A percentile compares a stretch with the other conserved stretches of the same genome.
phyloP scores from a whole-genome alignment of 2,797 vertebrate species.

The Hippocampus kuda region DNA sequence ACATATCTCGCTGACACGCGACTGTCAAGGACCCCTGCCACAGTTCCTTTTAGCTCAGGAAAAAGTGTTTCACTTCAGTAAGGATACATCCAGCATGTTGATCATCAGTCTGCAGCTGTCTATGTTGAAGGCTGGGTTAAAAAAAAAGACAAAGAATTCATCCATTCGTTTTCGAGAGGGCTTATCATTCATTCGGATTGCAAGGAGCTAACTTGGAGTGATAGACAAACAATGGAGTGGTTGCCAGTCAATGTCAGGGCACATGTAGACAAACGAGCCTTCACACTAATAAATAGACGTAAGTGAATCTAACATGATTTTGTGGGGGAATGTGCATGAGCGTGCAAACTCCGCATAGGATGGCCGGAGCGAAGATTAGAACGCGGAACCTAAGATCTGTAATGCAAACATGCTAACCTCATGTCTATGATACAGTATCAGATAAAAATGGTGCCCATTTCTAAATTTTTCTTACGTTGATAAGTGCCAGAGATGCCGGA shows the following conservation, averaged over 20 bases:
- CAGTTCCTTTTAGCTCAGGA: background rate
- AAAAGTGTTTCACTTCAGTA: slow-evolving; percentile 12
- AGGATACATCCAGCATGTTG: slow-evolving; percentile 96
- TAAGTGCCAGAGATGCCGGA: slow-evolving; percentile 83
- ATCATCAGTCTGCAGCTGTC: slow-evolving; percentile 94
- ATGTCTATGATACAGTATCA: background rate
- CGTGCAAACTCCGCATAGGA: no score
- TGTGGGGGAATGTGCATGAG: no score
- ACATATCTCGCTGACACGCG: slow-evolving; percentile 69
- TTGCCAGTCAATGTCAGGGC: no score
- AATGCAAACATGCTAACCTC: no score
- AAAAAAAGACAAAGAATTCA: background rate
- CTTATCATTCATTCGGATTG: background rate
- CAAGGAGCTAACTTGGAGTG: no score
- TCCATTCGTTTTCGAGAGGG: background rate
- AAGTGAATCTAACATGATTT: no score
- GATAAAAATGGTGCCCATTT: background rate
- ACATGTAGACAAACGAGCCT: no score
- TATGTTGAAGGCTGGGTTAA: slow-evolving; percentile 81
- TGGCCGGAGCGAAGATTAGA: no score
- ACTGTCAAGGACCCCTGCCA: slow-evolving; percentile 30
- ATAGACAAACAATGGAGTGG: no score
- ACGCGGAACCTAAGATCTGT: no score
- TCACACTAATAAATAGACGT: no score
- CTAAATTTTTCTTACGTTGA: slow-evolving; percentile 73